Base-by-base conservation (phyloP, 1,140 invertebrate genomes). In the Lucilia cuprina region DNA sequence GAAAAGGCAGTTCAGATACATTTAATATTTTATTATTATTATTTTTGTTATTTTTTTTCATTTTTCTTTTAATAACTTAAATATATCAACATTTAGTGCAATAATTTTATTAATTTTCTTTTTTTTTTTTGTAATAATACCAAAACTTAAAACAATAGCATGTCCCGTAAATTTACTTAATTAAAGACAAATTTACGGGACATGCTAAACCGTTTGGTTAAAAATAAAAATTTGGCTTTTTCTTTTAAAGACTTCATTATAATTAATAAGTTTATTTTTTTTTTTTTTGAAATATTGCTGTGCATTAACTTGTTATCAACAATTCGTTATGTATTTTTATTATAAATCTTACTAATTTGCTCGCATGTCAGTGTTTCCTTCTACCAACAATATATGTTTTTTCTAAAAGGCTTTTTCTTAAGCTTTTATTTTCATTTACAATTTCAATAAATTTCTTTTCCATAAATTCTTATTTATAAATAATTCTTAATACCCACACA, bases 1-100 rank as follows among this genome's bases (percentile, higher is more conserved):
- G 77, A 80, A 80, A 80, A 80, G 77, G 77, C 77, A 80, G 77
- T 80, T 80, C 77, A 80, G 77, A 80, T 80, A 80, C 77, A 25
- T 49, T 25, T 49, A 49, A 80, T 49, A 49, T 80, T 7, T 30
- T 30, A 30, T 30, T 30, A 30, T 30, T 49, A n/a, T 77, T 14
- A 41, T 41, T 35, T 35, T 77, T 35, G 30, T 49, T 49, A 49
- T 10, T 77, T 77, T 41, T 41, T 78, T n/a, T 19, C n/a, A n/a
- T 78, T n/a, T 19, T 47, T 47, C 3, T 77, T 34, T 77, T 2
- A 70, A 70, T 70, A 21, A 70, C 65, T 70, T 70, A 70, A 70
- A 70, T 21, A 21, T 47, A 78, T 78, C 34, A 80, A 80, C 77
- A 80, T 80, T 80, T 50, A 80, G 41, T 80, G 77, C 41, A 80